phyloP scores from a whole-genome alignment of 2,797 vertebrate species.

The Mormyrus hasselquistii region DNA sequence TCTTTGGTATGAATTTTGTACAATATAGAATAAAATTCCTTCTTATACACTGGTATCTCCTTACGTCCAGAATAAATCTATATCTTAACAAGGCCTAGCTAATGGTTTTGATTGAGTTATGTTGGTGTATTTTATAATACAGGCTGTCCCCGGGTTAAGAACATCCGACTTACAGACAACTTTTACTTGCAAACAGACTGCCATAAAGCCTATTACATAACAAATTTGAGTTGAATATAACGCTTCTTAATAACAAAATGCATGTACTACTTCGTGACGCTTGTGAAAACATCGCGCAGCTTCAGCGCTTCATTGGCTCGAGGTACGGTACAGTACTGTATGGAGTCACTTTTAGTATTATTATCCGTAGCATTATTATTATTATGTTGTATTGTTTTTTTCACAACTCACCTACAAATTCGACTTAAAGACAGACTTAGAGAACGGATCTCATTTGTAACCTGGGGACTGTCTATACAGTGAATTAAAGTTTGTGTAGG shows the following conservation, averaged over 20 bases:
- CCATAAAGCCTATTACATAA: background rate
- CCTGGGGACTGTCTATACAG: background rate
- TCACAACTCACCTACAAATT: background rate
- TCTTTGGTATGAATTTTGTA: background rate
- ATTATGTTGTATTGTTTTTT: background rate
- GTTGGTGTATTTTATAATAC: background rate
- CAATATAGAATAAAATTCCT: background rate
- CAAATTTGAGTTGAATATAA: background rate
- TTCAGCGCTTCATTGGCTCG: background rate
- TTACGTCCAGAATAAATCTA: background rate
- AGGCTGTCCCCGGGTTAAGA: background rate
- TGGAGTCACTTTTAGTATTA: background rate
- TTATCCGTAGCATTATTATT: background rate
- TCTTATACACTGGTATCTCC: background rate
- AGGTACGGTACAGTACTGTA: background rate
- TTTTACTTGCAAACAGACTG: background rate
- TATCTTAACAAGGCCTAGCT: background rate
- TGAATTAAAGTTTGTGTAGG: background rate
- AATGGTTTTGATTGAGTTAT: background rate
- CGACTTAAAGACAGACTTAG: background rate
- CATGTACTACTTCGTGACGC: background rate
- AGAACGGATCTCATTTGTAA: background rate
- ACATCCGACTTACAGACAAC: background rate
- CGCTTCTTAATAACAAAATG: background rate
- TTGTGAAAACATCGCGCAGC: background rate